Percentiles rank a stretch among this genome's conserved stretches.
Evolutionary conservation across 1,140 invertebrate species (phyloP).

Genomic region (Penaeus japonicus): DNA sequence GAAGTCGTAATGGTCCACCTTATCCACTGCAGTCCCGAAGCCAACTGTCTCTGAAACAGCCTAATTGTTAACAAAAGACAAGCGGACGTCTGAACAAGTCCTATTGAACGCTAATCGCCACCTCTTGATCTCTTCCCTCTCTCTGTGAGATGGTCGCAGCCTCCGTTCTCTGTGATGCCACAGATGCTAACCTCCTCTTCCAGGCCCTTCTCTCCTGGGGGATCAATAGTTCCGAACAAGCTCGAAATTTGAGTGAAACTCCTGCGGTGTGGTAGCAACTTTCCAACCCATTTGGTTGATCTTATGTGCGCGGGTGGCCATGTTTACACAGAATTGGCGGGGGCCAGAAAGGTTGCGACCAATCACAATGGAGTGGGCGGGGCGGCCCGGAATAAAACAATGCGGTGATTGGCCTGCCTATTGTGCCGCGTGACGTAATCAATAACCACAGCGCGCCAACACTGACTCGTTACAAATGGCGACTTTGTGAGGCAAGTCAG

Average conservation of each 20-base stretch:
- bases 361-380: conserved; percentile 54
- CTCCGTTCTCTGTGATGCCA: conserved; percentile 38
- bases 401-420: conserved; percentile 56
- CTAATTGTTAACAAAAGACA: too few species aligned
- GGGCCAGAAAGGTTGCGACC: conserved; percentile 52
- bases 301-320: conserved; percentile 53
- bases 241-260: conserved; percentile 45
- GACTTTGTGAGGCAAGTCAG: conserved; percentile 49
- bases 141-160: background rate
- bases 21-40: too few species aligned
- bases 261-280: conserved; percentile 40
- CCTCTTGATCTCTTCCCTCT: background rate
- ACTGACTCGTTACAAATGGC: conserved; percentile 55
- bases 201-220: conserved; percentile 16
- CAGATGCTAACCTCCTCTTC: conserved; percentile 19
- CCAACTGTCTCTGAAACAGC: too few species aligned
- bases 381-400: conserved; percentile 47
- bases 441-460: conserved; percentile 55
- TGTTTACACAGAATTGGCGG: conserved; percentile 52
- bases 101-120: background rate
- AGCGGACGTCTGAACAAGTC: too few species aligned
- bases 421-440: conserved; percentile 56
- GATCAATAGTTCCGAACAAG: conserved; percentile 53
- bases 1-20: too few species aligned
- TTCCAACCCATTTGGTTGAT: conserved; percentile 56